phyloP scores from a whole-genome alignment of 2,888 invertebrate species.

The Lepetodrilus schrolli region DNA sequence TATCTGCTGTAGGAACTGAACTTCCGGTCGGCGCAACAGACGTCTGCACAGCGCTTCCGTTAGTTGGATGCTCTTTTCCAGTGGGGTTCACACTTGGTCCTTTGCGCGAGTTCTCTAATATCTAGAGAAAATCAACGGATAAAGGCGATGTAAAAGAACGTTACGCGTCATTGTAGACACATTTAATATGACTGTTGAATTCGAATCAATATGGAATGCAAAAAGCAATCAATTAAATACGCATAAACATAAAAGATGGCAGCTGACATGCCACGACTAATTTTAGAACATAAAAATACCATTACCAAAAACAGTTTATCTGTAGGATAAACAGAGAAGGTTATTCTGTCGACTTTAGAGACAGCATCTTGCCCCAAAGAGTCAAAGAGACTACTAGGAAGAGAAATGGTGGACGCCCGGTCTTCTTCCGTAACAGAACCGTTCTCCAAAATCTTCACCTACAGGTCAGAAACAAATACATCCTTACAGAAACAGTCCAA shows the following conservation, averaged over 20 bases:
- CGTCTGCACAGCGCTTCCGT: background rate
- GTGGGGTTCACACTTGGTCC: conserved; percentile 22
- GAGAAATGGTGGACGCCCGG: conserved; percentile 1
- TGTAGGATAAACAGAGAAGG: conserved; percentile 45
- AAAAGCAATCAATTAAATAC: no score
- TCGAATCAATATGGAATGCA: no score
- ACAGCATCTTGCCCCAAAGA: background rate
- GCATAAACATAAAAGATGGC: no score
- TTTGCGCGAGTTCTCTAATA: background rate
- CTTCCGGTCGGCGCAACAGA: background rate
- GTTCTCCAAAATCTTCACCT: background rate
- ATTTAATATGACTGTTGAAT: no score
- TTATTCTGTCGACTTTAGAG: conserved; percentile 35
- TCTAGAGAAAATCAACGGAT: background rate
- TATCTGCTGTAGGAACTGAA: background rate
- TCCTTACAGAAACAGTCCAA: no score
- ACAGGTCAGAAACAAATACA: background rate
- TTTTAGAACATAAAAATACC: no score
- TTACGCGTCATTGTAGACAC: no score
- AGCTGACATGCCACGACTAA: no score
- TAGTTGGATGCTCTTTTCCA: background rate
- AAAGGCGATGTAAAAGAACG: no score
- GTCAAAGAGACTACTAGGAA: conserved; percentile 32
- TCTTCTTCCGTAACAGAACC: background rate
- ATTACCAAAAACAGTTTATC: conserved; percentile 50